Percentiles rank a stretch among this genome's conserved stretches.
Evolutionary conservation across 2,113 vertebrate species (phyloP).

Genomic region (Platycercus adscitus): DNA sequence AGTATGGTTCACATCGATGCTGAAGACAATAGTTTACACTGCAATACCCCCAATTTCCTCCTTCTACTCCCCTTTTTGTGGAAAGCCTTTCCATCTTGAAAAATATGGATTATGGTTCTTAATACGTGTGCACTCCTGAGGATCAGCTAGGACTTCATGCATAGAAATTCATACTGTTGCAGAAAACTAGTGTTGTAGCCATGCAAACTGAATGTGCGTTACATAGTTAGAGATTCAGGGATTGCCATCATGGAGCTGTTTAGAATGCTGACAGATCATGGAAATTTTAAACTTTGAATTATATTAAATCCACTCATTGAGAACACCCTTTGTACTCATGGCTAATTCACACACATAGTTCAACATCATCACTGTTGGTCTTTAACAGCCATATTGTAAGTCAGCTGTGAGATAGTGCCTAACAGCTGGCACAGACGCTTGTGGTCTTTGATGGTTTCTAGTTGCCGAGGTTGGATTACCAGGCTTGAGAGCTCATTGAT

Average conservation of each 20-base stretch:
- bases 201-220: fast-evolving
- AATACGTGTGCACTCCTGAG: not conserved
- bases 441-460: not conserved
- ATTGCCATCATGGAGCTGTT: not conserved
- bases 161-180: not conserved
- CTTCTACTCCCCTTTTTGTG: not conserved
- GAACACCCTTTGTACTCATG: not conserved
- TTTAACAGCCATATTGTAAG: not conserved
- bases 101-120: not conserved
- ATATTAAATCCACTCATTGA: not conserved
- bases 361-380: not conserved
- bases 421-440: not conserved
- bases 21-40: not conserved
- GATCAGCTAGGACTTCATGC: not conserved
- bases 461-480: not conserved
- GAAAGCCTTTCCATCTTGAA: not conserved
- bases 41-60: not conserved
- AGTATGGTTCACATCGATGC: not conserved
- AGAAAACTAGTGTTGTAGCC: not conserved
- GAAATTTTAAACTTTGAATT: not conserved
- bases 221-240: not conserved
- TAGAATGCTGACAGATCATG: not conserved
- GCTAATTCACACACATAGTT: not conserved
- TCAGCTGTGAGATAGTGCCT: not conserved
- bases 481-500: not conserved